Evolutionary conservation across 1,140 invertebrate genomes (phyloP).

Genomic region (Trachymyrmex septentrionalis): DNA sequence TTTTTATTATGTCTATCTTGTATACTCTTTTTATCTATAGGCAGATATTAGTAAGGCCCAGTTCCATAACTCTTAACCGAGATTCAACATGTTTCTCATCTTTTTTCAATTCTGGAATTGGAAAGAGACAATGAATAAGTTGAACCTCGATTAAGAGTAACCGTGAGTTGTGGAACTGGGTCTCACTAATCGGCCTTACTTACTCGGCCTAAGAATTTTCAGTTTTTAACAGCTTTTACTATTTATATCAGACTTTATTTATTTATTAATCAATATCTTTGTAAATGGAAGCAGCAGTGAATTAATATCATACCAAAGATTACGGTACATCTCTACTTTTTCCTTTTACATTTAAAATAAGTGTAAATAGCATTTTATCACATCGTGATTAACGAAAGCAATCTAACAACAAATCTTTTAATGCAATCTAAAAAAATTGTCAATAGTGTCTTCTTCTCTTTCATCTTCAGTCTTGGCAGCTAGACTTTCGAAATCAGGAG

Average conservation of each 20-base stretch:
- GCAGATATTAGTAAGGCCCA: neutral
- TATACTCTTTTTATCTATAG: neutral
- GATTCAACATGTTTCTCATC: too few species aligned
- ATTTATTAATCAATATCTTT: constrained; percentile 25
- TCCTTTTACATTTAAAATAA: constrained; percentile 3
- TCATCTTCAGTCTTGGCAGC: constrained; percentile 72
- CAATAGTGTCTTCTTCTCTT: constrained; percentile 69
- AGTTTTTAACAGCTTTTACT: constrained; percentile 10
- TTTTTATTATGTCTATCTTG: neutral
- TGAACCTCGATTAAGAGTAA: too few species aligned
- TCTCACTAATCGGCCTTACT: too few species aligned
- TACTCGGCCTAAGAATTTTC: neutral
- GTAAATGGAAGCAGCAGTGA: constrained; percentile 8
- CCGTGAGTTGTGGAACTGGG: too few species aligned
- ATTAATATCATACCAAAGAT: constrained; percentile 10
- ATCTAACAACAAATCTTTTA: constrained; percentile 43
- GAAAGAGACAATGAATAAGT: too few species aligned
- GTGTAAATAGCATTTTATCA: constrained; percentile 30
- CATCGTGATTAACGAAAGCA: constrained; percentile 62
- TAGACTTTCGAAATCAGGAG: constrained; percentile 58
- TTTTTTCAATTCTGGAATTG: too few species aligned
- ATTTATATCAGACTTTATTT: constrained; percentile 34
- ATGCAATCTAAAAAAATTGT: constrained; percentile 65
- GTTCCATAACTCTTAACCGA: too few species aligned
- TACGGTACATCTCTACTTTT: neutral